phyloP scores from a whole-genome alignment of 2,113 vertebrate genomes.

The Megaleporinus macrocephalus region DNA sequence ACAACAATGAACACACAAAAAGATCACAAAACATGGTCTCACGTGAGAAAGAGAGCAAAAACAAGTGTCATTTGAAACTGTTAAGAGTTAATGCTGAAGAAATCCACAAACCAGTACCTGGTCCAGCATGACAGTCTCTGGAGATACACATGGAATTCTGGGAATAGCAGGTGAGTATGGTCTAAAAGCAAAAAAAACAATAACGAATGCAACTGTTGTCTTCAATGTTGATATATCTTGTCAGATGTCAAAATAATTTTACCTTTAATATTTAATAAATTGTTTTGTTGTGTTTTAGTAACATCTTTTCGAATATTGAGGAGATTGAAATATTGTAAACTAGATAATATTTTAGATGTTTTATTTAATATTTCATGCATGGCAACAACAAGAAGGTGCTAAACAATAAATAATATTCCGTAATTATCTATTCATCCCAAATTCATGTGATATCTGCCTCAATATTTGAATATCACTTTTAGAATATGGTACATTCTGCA shows the following conservation, averaged over 20 bases:
- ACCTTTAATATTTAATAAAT: too few relatives aligned
- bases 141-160: conserved; percentile 89
- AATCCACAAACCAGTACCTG: conserved; percentile 66
- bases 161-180: conserved; percentile 90
- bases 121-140: conserved; percentile 89
- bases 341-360: too few relatives aligned
- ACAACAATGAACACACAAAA: conserved; percentile 14
- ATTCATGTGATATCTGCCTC: too few relatives aligned
- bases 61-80: neutral
- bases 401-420: too few relatives aligned
- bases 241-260: neutral
- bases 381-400: neutral
- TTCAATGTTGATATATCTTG: neutral
- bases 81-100: conserved; percentile 14
- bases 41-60: conserved; percentile 9
- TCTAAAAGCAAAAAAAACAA: conserved; percentile 67
- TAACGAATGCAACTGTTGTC: neutral
- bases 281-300: too few relatives aligned
- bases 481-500: too few relatives aligned
- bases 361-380: too few relatives aligned
- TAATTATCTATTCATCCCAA: too few relatives aligned
- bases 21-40: conserved; percentile 8
- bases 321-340: too few relatives aligned
- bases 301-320: too few relatives aligned
- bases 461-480: too few relatives aligned